Percentiles rank a stretch among this genome's conserved stretches.
These are phyloP conservation scores for Mystacornis crossleyi DNA, from an alignment of 2,113 vertebrate genomes.

Conservation along the genomic window DNA sequence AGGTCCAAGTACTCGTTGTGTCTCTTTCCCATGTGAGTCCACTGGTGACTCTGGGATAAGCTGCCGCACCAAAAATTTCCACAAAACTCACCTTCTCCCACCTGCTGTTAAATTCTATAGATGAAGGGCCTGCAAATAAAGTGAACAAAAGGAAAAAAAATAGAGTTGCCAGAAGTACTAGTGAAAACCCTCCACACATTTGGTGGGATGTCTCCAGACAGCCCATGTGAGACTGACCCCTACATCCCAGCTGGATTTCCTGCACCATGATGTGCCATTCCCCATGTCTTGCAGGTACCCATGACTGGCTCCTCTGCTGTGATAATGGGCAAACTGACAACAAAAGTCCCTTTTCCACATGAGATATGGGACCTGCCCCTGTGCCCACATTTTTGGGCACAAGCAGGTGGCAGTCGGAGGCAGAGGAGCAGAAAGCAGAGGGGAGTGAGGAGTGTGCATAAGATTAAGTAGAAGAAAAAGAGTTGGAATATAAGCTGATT, in stretches of 20 bases:
- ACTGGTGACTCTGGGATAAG: neutral
- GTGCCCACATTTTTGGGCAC: rapidly evolving
- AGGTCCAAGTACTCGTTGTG: neutral
- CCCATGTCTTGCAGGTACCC: neutral
- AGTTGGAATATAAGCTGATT: neutral
- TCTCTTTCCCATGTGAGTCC: neutral
- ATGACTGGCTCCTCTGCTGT: neutral
- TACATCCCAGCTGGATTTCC: neutral
- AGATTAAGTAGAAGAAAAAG: neutral
- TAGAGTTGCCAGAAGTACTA: neutral
- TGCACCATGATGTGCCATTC: neutral
- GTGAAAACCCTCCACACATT: neutral
- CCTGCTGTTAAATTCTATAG: neutral
- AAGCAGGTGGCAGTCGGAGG: neutral
- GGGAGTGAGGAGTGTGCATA: neutral
- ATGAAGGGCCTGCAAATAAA: neutral
- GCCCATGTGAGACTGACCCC: rapidly evolving
- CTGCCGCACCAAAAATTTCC: neutral
- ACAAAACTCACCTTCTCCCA: neutral
- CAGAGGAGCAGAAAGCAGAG: neutral
- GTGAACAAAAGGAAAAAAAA: neutral
- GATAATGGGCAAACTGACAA: neutral
- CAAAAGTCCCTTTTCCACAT: neutral
- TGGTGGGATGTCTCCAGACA: neutral
- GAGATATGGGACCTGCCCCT: neutral